These are phyloP conservation scores for Crocuta crocuta DNA, from an alignment of 2,113 vertebrate species.

Conservation along the genomic window DNA sequence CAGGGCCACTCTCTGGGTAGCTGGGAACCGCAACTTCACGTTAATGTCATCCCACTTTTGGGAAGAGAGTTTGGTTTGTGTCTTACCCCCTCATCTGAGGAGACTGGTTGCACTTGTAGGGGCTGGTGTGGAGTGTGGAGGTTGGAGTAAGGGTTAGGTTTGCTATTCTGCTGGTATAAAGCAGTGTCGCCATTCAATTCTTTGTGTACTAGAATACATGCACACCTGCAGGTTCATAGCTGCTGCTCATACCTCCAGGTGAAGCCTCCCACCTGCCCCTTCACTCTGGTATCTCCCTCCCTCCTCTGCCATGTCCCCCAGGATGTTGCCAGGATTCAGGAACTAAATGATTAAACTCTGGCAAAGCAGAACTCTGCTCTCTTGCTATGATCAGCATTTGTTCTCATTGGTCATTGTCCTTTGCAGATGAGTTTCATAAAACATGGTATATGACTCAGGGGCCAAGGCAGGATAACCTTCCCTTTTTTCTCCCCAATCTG, in stretches of 20 bases:
- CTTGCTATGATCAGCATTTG: not conserved
- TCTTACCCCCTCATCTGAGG: not conserved
- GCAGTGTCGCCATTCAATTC: not conserved
- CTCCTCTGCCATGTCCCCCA: not conserved
- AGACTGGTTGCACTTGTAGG: not conserved
- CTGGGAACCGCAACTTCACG: not conserved
- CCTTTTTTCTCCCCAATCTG: rapidly evolving
- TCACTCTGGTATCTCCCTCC: not conserved
- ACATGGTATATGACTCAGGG: not conserved
- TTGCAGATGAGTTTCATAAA: not conserved
- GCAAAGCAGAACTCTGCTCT: not conserved
- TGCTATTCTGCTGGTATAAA: not conserved
- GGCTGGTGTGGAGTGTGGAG: not conserved
- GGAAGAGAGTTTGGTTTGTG: not conserved
- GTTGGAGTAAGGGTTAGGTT: not conserved
- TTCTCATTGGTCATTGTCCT: not conserved
- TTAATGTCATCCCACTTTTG: not conserved
- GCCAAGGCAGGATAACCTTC: not conserved
- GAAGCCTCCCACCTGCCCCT: not conserved
- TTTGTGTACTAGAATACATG: not conserved
- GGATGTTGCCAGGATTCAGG: not conserved
- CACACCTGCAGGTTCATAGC: not conserved
- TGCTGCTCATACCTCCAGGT: not conserved
- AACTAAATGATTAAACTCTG: not conserved
- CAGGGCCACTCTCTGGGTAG: not conserved